These are phyloP conservation scores for Cepaea hortensis DNA, from an alignment of 2,888 invertebrate genomes.

Conservation along the genomic window DNA sequence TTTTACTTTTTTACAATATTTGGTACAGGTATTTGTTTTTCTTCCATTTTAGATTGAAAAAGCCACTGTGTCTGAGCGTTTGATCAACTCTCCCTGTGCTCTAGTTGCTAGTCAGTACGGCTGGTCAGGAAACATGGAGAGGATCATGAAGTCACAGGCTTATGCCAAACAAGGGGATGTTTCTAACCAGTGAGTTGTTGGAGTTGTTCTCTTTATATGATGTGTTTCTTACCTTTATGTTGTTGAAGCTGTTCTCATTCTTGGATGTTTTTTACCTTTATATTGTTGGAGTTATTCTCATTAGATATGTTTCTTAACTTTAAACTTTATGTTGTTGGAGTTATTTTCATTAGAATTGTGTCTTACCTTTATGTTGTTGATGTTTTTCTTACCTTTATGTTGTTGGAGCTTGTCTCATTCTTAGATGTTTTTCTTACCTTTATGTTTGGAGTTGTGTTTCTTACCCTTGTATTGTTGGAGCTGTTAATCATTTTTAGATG, in stretches of 20 bases:
- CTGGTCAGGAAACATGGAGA: constrained; percentile 99
- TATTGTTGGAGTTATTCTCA: too few species aligned
- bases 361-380: too few species aligned
- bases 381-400: too few species aligned
- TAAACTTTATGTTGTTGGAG: too few species aligned
- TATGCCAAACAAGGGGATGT: constrained; percentile 90
- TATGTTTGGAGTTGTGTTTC: too few species aligned
- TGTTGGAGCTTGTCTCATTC: too few species aligned
- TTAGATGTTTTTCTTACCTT: too few species aligned
- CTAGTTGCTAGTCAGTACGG: constrained; percentile 97
- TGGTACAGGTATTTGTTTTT: not conserved
- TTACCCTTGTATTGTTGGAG: too few species aligned
- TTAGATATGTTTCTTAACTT: too few species aligned
- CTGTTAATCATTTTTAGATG: too few species aligned
- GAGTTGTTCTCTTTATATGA: not conserved
- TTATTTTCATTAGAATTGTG: too few species aligned
- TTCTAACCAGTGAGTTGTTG: constrained; percentile 81
- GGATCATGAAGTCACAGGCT: constrained; percentile 91
- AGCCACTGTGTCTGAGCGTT: constrained; percentile 89
- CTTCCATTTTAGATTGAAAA: constrained; percentile 80
- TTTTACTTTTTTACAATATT: too few species aligned
- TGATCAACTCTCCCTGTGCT: constrained; percentile 94
- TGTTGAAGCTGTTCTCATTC: not conserved
- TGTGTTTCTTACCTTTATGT: not conserved
- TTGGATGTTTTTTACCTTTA: not conserved